A percentile compares a stretch with the other conserved stretches of the same genome.
Evolutionary conservation across 1,140 invertebrate species (phyloP).

Genomic region (Odontomachus brunneus): DNA sequence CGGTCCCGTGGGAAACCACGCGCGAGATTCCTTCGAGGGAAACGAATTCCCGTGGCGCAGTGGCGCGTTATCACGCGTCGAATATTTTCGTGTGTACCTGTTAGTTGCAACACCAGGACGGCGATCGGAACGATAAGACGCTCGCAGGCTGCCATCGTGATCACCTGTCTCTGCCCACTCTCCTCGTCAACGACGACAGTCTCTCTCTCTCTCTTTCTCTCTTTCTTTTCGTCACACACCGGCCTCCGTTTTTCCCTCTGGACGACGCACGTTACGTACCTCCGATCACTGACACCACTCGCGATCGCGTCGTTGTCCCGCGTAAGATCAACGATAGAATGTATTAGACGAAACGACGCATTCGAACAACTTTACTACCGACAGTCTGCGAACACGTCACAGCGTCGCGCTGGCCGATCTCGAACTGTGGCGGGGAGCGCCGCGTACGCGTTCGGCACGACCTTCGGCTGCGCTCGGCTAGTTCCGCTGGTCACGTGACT

Average conservation of each 20-base stretch:
- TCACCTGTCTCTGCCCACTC: constrained; percentile 58
- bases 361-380: constrained; percentile 56
- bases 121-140: constrained; percentile 63
- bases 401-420: constrained; percentile 83
- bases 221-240: not conserved
- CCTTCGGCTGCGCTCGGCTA: constrained; percentile 72
- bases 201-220: constrained; percentile 10
- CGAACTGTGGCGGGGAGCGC: constrained; percentile 81
- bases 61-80: not conserved
- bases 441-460: constrained; percentile 73
- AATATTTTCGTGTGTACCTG: constrained; percentile 75
- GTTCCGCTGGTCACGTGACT: constrained; percentile 68
- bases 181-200: constrained; percentile 10
- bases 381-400: constrained; percentile 73
- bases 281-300: constrained; percentile 68
- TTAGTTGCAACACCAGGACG: constrained; percentile 74
- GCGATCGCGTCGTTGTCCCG: constrained; percentile 14
- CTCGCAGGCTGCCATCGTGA: constrained; percentile 78
- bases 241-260: not conserved
- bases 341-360: constrained; percentile 65
- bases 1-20: constrained; percentile 60
- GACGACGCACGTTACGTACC: constrained; percentile 1
- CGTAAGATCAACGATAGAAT: constrained; percentile 20
- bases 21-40: constrained; percentile 19
- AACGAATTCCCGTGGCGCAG: not conserved